Evolutionary conservation across 1,140 invertebrate species (phyloP), one percentile per base, ranked within the genome.

Genomic region (Meloidogyne exigua): DNA sequence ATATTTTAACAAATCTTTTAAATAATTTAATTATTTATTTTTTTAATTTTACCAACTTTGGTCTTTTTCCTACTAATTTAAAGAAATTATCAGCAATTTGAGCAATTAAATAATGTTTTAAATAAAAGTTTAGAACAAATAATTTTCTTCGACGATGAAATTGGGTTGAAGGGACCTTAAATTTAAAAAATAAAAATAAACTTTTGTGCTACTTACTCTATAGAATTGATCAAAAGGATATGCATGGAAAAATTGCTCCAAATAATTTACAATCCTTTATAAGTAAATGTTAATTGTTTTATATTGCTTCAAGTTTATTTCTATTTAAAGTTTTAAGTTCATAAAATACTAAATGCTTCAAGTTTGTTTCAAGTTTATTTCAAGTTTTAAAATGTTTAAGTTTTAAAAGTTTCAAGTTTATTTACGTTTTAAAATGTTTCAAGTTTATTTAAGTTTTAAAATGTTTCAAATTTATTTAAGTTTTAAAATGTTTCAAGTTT

Each of bases 151-250:
- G 77, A 21, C 64, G 39, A 39, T 87, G 84, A 62, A 87, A 87
- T 21, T 86, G 71, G 7, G 84, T 87, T 12, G 85, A 86, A 12
- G 84, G 86, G 23, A 87, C 49, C 49, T 57, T 57, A n/a, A n/a
- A 57, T 49, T 57, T 49, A 3, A 49, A 18, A 18, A 18, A 0
- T 18, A 49, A 18, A 18, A 18, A 18, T n/a, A 18, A 18, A 49
- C 13, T 18, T 5, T 57, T 57, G 5, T 57, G n/a, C 5, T 21
- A n/a, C 0, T 57, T 3, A 57, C 78, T 15, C 79, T 72, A 25
- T 79, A 81, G 72, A 77, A 81, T 39, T 85, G 65, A 25, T 86
- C 83, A 63, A 87, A 77, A 5, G 85, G 85, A 69, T 86, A 87
- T 70, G 82, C 49, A 12, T 67, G 63, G 73, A 77, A 87, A 68